Base-by-base conservation (phyloP, 2,888 invertebrate genomes). In the Pachliopta kotzebuea region DNA sequence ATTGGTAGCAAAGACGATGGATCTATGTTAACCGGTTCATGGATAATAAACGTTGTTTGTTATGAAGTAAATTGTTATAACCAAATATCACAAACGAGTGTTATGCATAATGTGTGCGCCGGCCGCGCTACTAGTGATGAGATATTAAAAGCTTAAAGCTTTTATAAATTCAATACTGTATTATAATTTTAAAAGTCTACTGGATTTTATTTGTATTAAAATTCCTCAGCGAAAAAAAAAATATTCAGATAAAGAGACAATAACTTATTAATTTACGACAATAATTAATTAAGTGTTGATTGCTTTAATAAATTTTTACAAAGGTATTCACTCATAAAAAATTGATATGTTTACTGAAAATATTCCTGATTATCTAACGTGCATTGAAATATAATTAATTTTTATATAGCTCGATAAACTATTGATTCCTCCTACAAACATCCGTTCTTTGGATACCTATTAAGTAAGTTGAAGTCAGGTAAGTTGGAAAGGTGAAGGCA, bases 71-170 rank as follows among this genome's bases (percentile, higher is more conserved):
- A 57, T 60, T 52, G 57, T 61, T 65, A 61, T 57, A 65, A 61
- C 49, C 58, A 65, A 65, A 65, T 54, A 65, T 57, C 17, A 57
- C 60, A 58, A 53, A 54, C 52, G 65, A 54, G 60, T 61, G 54
- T 61, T 61, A 58, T 23, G 56, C 23, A 61, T 57, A 65, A 56
- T 29, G 24, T 31, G 37, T 37, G 37, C 11, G 53, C n/a, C 29
- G 49, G 20, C 1, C 26, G 63, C 49, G 18, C 26, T 24, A 4
- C 31, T 58, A 65, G 65, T 65, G 65, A 65, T 58, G 65, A 21
- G 65, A 42, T 2, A 37, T 14, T 4, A 11, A 14, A 21, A 17
- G 31, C 4, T 21, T n/a, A n/a, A 56, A n/a, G 18, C 45, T n/a
- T 6, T 45, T 45, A 45, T n/a, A n/a, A 45, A 11, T 45, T 45